Evolutionary conservation across 2,888 invertebrate genomes (phyloP).

Genomic region (Epicampocera succincta): DNA sequence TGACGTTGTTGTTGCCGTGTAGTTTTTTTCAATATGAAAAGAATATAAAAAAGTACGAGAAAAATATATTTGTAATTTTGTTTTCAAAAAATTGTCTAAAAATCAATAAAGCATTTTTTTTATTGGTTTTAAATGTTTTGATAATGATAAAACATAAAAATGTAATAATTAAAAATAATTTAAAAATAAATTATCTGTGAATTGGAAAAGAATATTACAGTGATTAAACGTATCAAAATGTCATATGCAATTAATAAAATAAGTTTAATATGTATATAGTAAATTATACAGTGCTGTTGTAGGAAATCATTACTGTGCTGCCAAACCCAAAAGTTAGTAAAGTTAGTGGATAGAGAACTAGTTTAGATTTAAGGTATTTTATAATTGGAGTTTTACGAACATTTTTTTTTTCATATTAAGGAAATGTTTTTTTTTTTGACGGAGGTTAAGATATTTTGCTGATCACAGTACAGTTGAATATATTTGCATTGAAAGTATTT

Average conservation of each 20-base stretch:
- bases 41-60: slow-evolving; percentile 65
- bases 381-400: slow-evolving; percentile 65
- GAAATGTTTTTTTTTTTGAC: slow-evolving; percentile 38
- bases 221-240: slow-evolving; percentile 28
- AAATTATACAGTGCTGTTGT: slow-evolving; percentile 42
- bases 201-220: slow-evolving; percentile 20
- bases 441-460: slow-evolving; percentile 53
- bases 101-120: slow-evolving; percentile 44
- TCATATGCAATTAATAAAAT: slow-evolving; percentile 59
- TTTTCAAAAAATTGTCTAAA: slow-evolving; percentile 29
- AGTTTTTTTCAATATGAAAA: slow-evolving; percentile 66
- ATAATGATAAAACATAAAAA: slow-evolving; percentile 36
- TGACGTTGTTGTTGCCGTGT: slow-evolving; percentile 61
- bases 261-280: too few relatives aligned
- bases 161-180: too few relatives aligned
- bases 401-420: slow-evolving; percentile 49
- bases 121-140: slow-evolving; percentile 23
- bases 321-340: slow-evolving; percentile 56
- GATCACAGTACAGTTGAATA: slow-evolving; percentile 65
- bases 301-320: slow-evolving; percentile 33
- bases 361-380: slow-evolving; percentile 39
- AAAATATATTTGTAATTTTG: slow-evolving; percentile 51
- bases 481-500: slow-evolving; percentile 36
- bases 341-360: slow-evolving; percentile 37
- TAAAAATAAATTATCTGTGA: slow-evolving; percentile 22